Conservation (phyloP, 2,113 vertebrate species). For the Dromiciops gliroides region DNA sequence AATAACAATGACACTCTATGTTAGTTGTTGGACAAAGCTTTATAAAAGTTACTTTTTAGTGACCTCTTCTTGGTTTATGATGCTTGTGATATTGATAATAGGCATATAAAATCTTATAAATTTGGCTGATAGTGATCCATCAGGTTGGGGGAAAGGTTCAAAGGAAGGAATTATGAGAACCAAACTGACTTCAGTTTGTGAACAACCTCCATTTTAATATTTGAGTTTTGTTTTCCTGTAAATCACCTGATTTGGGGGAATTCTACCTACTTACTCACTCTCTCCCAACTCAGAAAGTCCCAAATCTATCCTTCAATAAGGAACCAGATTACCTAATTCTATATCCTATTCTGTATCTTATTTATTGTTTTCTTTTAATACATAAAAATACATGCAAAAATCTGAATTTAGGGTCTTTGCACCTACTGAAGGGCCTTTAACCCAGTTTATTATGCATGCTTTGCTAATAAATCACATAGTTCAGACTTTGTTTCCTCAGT, state of each 20-base stretch:
- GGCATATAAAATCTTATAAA: background rate
- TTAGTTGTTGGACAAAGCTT: background rate
- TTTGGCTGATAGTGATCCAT: background rate
- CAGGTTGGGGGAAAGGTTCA: background rate
- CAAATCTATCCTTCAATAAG: background rate
- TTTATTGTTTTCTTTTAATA: background rate
- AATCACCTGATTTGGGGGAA: background rate
- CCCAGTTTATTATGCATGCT: background rate
- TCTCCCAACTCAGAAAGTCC: background rate
- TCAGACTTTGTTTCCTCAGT: background rate
- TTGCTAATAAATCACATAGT: background rate
- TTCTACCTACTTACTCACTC: background rate
- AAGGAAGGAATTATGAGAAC: background rate
- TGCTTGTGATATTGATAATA: background rate
- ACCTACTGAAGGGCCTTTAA: background rate
- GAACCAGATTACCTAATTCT: background rate
- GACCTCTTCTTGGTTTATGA: background rate
- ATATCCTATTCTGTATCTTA: background rate
- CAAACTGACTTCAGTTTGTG: background rate
- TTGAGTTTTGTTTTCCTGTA: background rate
- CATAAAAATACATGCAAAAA: background rate
- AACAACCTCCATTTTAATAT: background rate
- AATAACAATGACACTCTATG: too few relatives aligned
- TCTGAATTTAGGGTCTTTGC: background rate
- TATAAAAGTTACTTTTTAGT: background rate